These are phyloP conservation scores for Zaprionus ghesquierei DNA, from an alignment of 1,140 invertebrate genomes.

Conservation along the genomic window DNA sequence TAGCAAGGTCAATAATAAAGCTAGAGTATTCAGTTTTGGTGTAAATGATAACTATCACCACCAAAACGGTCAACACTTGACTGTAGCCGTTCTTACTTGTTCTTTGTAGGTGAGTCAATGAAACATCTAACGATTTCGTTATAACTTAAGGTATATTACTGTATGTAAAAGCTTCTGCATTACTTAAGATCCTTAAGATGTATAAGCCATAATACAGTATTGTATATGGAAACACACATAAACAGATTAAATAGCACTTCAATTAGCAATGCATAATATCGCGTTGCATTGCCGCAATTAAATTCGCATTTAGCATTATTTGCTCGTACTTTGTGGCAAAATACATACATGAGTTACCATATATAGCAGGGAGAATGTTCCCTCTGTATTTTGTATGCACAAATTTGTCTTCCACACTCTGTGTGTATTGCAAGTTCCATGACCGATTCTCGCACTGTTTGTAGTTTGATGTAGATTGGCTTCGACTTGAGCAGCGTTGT, in stretches of 20 bases:
- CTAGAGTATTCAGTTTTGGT: too few species aligned
- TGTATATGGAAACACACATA: too few species aligned
- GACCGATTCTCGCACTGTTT: constrained; percentile 15
- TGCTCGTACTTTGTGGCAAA: not conserved
- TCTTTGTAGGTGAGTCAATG: too few species aligned
- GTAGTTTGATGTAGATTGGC: constrained; percentile 60
- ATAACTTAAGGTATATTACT: too few species aligned
- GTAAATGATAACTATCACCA: too few species aligned
- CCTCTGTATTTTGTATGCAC: not conserved
- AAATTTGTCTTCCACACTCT: not conserved
- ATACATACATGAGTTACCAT: not conserved
- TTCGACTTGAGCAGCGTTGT: constrained; percentile 27
- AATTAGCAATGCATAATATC: not conserved
- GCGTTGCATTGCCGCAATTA: not conserved
- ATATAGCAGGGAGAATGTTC: not conserved
- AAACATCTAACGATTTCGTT: too few species aligned
- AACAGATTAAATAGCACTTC: not conserved
- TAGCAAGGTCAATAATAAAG: too few species aligned
- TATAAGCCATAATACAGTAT: not conserved
- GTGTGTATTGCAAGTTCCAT: not conserved
- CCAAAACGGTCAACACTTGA: too few species aligned
- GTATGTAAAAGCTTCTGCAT: too few species aligned
- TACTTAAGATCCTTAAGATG: not conserved
- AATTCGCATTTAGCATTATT: not conserved
- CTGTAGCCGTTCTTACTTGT: too few species aligned